Evolutionary conservation across 2,797 vertebrate species (phyloP).

Genomic region (Ctenopoma kingsleyae): DNA sequence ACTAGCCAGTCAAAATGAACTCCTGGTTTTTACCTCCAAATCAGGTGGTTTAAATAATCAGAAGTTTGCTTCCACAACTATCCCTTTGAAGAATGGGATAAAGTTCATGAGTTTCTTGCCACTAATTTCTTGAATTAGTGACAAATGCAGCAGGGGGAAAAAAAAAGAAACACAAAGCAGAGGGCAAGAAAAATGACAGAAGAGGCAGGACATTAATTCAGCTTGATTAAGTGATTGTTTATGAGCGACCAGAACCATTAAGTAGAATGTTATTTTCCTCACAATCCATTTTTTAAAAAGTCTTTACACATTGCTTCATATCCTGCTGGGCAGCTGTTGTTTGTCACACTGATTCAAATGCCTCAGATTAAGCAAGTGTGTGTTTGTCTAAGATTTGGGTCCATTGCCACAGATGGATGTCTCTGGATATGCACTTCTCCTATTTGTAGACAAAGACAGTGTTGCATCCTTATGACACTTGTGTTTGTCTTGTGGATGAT

Average conservation of each 20-base stretch:
- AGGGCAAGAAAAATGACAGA: slow-evolving; percentile 3
- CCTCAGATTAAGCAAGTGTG: slow-evolving; percentile 17
- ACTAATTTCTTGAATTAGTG: slow-evolving; percentile 40
- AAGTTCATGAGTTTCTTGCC: slow-evolving; percentile 6
- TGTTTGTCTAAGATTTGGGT: slow-evolving; percentile 7
- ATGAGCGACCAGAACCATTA: slow-evolving; percentile 27
- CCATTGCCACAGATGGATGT: slow-evolving; percentile 6
- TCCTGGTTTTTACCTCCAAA: too few relatives aligned
- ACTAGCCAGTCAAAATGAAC: too few relatives aligned
- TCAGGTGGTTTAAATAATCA: too few relatives aligned
- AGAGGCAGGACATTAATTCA: slow-evolving; percentile 40
- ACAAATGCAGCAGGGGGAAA: slow-evolving; percentile 8
- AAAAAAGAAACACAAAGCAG: background rate
- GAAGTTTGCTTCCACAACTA: background rate
- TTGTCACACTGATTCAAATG: slow-evolving; percentile 34
- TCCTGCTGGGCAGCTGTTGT: slow-evolving; percentile 55
- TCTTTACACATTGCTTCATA: slow-evolving; percentile 30
- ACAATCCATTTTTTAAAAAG: slow-evolving; percentile 26
- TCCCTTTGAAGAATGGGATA: background rate
- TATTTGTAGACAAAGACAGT: slow-evolving; percentile 7
- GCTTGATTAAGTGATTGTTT: slow-evolving; percentile 48
- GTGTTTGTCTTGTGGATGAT: slow-evolving; percentile 17
- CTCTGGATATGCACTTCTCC: slow-evolving; percentile 3
- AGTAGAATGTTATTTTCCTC: slow-evolving; percentile 29
- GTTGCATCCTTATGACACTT: background rate